Base-by-base conservation (phyloP, 2,888 invertebrate genomes). In the Desoria tigrina region DNA sequence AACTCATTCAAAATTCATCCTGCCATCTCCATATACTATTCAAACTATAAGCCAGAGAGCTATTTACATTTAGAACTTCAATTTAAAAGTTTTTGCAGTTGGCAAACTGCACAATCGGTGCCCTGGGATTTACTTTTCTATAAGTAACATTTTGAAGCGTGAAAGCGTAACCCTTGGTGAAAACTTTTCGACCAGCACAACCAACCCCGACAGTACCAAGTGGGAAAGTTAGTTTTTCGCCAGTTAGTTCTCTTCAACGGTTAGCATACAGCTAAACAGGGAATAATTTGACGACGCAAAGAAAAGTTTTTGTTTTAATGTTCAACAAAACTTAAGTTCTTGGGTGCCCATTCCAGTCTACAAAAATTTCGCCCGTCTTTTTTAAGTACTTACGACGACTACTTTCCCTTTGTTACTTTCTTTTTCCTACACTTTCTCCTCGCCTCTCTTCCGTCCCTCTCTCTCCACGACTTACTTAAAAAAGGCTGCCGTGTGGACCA, bases 291-390 rank as follows among this genome's bases (percentile, higher is more conserved):
- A 58, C 39, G 58, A 58, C 58, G 42, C 58, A 58, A 58, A 58
- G 58, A 58, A 58, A 58, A 58, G 27, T 58, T 58, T 58, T 58
- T 58, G 58, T 58, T 58, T 58, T 58, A 58, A 58, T 58, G 58
- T 49, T 58, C 58, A 58, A 58, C 58, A 58, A 58, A 57, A 58
- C 58, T 58, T 58, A 49, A 49, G 58, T 58, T 54, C 42, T 42
- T 26, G 45, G 49, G 49, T 42, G 45, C 45, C 58, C 49, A 58
- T 45, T 58, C 49, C 49, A 57, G 37, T 57, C 32, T 42, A 58
- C 58, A 58, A 58, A 58, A 58, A 58, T 58, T 58, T 57, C 57
- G 21, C 45, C 28, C 58, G 58, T 58, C 45, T 45, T 58, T 57
- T 32, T 58, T 58, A 45, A 58, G 45, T 42, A 58, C 58, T 58